phyloP scores from a whole-genome alignment of 2,797 vertebrate species.

The Tamandua tetradactyla region DNA sequence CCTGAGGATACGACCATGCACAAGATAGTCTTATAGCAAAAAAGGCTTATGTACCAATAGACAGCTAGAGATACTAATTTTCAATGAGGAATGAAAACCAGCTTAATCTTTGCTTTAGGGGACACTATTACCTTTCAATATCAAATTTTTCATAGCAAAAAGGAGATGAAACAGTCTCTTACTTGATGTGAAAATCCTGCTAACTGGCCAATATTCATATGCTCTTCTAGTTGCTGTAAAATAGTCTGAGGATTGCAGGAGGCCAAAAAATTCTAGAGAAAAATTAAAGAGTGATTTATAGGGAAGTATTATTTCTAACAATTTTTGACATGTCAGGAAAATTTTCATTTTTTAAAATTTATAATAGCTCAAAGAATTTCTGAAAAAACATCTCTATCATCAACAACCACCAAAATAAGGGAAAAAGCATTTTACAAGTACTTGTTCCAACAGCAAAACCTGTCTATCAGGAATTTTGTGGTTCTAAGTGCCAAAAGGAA shows the following conservation, averaged over 20 bases:
- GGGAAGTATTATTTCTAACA: not conserved
- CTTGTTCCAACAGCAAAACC: not conserved
- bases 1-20: not conserved
- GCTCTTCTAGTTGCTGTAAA: slow-evolving; percentile 91
- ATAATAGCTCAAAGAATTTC: not conserved
- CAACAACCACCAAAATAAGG: not conserved
- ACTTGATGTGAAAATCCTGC: slow-evolving; percentile 93
- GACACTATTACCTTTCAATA: not conserved
- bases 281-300: not conserved
- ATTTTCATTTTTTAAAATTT: slow-evolving; percentile 1
- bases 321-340: slow-evolving; percentile 3
- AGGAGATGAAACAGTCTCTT: slow-evolving; percentile 28
- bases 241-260: slow-evolving; percentile 86
- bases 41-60: not conserved
- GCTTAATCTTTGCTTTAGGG: not conserved
- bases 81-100: not conserved
- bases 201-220: slow-evolving; percentile 91
- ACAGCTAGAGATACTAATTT: not conserved
- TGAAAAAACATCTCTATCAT: not conserved
- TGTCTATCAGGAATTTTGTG: not conserved
- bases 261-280: slow-evolving; percentile 90
- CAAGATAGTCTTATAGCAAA: not conserved
- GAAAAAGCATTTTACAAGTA: slow-evolving; percentile 3
- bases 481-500: not conserved
- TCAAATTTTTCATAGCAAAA: slow-evolving; percentile 10